Base-by-base conservation (phyloP, 2,888 invertebrate species). In the Eueremaeus valkanovi region DNA sequence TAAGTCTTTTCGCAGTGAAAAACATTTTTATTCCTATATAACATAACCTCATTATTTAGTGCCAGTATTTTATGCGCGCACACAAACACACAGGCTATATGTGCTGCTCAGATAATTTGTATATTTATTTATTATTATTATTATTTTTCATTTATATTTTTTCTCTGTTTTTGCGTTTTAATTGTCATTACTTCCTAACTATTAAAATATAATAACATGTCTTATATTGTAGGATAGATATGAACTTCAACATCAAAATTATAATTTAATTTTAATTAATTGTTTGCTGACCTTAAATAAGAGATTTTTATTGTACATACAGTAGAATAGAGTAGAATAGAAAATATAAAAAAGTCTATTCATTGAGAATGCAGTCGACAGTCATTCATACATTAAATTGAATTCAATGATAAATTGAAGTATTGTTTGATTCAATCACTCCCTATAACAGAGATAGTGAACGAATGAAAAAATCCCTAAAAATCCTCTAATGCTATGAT, bases 361-460 rank as follows among this genome's bases (percentile, higher is more conserved):
- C n/a, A n/a, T n/a, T n/a, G n/a, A 40, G 24, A 51, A 21, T 11
- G 21, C 16, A 51, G 51, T 51, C 51, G 5, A 21, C 51, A 51
- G 51, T 51, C 51, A 51, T 5, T 51, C 45, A 45, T 45, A 45
- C 51, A 45, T 45, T 45, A 3, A 45, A 45, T 51, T 51, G 51
- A 51, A 51, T 51, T 51, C 21, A 51, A 51, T 51, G 51, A 51
- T 51, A 51, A 51, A 51, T 51, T 51, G 21, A 24, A 51, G 21
- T n/a, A 51, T 51, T 51, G 51, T 51, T n/a, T 51, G 51, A 51
- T 51, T 45, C 11, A 45, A 18, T 45, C 13, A 11, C 18, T 51
- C 21, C n/a, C n/a, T n/a, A n/a, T n/a, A n/a, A n/a, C n/a, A n/a
- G n/a, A n/a, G n/a, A n/a, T n/a, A 21, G 8, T 51, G 21, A 51